A percentile compares a stretch with the other conserved stretches of the same genome.
These are phyloP conservation scores for Pinctada fucata DNA, from an alignment of 2,888 invertebrate species.

Conservation along the genomic window DNA sequence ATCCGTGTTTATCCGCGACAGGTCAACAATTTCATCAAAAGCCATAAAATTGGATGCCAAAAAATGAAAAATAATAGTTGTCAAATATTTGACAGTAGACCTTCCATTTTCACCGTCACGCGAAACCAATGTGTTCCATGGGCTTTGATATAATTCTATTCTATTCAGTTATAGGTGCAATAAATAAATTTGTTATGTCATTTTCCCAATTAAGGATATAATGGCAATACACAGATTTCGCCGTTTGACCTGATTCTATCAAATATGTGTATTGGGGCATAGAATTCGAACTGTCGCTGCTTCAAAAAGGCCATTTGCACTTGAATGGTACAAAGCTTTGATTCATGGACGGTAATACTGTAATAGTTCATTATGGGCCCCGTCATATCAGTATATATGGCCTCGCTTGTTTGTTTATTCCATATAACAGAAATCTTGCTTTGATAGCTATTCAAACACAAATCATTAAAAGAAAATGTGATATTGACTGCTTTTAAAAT, in stretches of 20 bases:
- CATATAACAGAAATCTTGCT: background rate
- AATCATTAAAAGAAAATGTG: constrained; percentile 3
- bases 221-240: background rate
- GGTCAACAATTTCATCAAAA: no score
- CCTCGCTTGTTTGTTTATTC: background rate
- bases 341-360: background rate
- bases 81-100: no score
- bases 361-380: background rate
- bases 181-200: background rate
- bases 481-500: background rate
- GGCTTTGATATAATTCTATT: background rate
- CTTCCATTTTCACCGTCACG: no score
- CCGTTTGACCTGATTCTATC: background rate
- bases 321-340: background rate
- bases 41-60: no score
- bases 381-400: background rate
- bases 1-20: no score
- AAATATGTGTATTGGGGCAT: background rate
- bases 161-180: background rate
- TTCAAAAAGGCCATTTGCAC: background rate
- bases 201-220: background rate
- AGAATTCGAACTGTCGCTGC: background rate
- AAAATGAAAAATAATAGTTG: no score
- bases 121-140: no score
- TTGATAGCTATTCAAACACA: background rate